A percentile compares a stretch with the other conserved stretches of the same genome.
Conservation (phyloP, 2,888 invertebrate genomes). For the Idaea biselata region DNA sequence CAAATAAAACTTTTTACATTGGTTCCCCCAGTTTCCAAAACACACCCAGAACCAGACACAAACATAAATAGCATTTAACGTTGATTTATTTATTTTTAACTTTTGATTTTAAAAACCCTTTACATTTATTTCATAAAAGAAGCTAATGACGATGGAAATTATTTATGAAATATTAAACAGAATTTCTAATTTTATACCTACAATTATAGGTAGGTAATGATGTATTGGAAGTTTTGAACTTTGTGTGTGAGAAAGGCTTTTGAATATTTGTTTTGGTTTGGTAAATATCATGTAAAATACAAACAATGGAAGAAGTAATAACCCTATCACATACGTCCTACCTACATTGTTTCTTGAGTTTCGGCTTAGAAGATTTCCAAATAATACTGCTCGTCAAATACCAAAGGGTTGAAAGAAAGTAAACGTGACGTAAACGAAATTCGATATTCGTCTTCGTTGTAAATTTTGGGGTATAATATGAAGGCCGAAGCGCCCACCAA, state of each 20-base stretch:
- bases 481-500: background rate
- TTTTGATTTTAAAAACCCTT: no score
- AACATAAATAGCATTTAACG: no score
- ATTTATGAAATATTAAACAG: no score
- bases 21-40: no score
- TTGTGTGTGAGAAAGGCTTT: background rate
- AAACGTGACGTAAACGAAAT: background rate
- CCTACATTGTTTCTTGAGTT: background rate
- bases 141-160: no score
- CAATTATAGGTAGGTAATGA: no score
- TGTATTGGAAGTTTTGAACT: no score
- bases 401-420: background rate
- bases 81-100: no score
- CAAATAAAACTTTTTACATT: no score
- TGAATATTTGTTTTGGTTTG: background rate
- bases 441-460: background rate
- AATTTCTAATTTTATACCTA: no score
- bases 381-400: background rate
- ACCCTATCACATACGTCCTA: background rate
- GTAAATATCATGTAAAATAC: background rate
- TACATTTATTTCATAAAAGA: no score
- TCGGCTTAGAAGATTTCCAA: background rate
- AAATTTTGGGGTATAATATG: background rate
- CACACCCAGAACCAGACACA: no score
- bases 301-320: background rate